phyloP scores from a whole-genome alignment of 2,888 invertebrate genomes.

The Chydorus sphaericus region DNA sequence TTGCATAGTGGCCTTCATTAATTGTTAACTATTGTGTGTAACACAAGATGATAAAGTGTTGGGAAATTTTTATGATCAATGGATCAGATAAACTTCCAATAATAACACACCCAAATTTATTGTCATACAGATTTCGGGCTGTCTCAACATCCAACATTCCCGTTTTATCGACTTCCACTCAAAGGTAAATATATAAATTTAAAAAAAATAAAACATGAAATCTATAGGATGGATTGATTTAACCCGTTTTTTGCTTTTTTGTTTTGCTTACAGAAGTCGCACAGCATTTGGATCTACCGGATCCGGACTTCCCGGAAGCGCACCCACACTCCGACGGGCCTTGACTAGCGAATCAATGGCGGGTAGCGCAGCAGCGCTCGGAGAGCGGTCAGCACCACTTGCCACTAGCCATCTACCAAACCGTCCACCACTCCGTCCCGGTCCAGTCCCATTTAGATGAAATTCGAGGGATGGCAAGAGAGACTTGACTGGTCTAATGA shows the following conservation, averaged over 20 bases:
- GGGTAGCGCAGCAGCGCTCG: background rate
- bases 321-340: background rate
- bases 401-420: background rate
- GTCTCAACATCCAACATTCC: background rate
- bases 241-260: no score
- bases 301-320: background rate
- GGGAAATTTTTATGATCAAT: no score
- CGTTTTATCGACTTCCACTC: no score
- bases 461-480: background rate
- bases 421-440: background rate
- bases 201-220: background rate
- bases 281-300: background rate
- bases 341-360: background rate
- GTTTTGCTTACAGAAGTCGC: background rate
- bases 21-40: no score
- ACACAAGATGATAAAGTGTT: no score
- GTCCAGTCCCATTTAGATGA: conserved; percentile 1
- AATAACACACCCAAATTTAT: background rate
- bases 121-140: conserved; percentile 2
- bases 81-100: background rate
- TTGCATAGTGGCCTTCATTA: no score
- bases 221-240: no score
- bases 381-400: background rate
- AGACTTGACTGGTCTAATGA: background rate
- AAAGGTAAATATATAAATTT: background rate